Evolutionary conservation across 2,113 vertebrate genomes (phyloP).

Genomic region (Carassius auratus): DNA sequence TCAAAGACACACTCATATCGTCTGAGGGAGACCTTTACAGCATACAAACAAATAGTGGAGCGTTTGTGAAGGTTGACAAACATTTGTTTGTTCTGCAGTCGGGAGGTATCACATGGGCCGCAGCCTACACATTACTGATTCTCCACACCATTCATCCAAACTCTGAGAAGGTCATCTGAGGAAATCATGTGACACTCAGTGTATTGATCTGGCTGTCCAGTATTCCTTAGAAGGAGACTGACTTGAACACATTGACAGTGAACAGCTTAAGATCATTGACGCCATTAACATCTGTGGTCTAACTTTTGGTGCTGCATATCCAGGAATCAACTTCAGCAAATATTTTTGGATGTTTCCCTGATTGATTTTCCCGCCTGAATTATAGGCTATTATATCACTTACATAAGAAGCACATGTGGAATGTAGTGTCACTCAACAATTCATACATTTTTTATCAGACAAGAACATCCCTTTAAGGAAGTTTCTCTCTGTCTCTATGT

Average conservation of each 20-base stretch:
- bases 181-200: constrained; percentile 64
- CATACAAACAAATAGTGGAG: constrained; percentile 29
- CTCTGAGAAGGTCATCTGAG: constrained; percentile 60
- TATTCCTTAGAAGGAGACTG: constrained; percentile 50
- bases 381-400: neutral
- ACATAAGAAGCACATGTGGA: neutral
- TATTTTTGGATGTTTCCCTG: neutral
- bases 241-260: neutral
- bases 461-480: constrained; percentile 2
- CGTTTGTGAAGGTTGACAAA: constrained; percentile 58
- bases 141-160: constrained; percentile 40
- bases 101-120: constrained; percentile 38
- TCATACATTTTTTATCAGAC: neutral
- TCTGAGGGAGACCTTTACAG: neutral
- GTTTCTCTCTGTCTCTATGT: neutral
- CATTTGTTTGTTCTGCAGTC: constrained; percentile 40
- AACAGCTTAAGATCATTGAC: neutral
- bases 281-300: constrained; percentile 8
- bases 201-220: constrained; percentile 59
- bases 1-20: constrained; percentile 51
- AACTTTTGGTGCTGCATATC: neutral
- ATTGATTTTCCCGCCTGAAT: neutral
- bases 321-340: neutral
- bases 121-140: constrained; percentile 31
- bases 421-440: neutral